Conservation (phyloP, 1,140 invertebrate species). For the Drosophila nannoptera region DNA sequence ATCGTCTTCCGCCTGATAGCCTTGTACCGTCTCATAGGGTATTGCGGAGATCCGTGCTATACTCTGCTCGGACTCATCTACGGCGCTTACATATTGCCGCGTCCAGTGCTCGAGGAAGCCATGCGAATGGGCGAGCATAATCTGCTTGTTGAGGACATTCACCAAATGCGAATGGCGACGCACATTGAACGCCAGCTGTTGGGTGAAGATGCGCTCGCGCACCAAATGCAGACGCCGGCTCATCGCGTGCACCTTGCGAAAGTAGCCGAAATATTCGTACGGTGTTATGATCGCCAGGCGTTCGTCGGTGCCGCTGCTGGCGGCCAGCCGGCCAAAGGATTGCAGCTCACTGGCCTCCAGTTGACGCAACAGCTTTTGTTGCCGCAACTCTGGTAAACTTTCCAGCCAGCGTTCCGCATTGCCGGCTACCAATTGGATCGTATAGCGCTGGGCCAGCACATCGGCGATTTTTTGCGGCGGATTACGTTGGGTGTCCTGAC, state of each 20-base stretch:
- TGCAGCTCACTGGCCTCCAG: slow-evolving; percentile 55
- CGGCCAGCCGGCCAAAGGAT: slow-evolving; percentile 52
- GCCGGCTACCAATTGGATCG: slow-evolving; percentile 47
- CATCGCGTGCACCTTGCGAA: slow-evolving; percentile 61
- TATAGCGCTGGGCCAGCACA: slow-evolving; percentile 54
- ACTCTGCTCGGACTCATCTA: slow-evolving; percentile 56
- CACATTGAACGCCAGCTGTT: slow-evolving; percentile 68
- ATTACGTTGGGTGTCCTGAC: slow-evolving; percentile 61
- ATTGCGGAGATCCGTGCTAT: slow-evolving; percentile 38
- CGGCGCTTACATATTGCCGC: slow-evolving; percentile 57
- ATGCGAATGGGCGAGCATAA: slow-evolving; percentile 48
- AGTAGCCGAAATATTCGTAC: slow-evolving; percentile 71
- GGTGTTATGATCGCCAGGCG: slow-evolving; percentile 60
- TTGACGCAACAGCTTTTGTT: slow-evolving; percentile 27
- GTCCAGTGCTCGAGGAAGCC: slow-evolving; percentile 69
- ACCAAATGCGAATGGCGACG: slow-evolving; percentile 61
- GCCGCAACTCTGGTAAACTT: slow-evolving; percentile 56
- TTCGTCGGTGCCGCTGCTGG: slow-evolving; percentile 36
- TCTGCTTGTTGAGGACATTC: slow-evolving; percentile 56
- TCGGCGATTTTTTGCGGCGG: slow-evolving; percentile 67
- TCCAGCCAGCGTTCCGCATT: slow-evolving; percentile 54
- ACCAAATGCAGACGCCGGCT: slow-evolving; percentile 60
- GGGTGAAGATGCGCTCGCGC: slow-evolving; percentile 63
- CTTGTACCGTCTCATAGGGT: slow-evolving; percentile 35
- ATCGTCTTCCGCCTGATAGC: slow-evolving; percentile 23